Evolutionary conservation across 2,888 invertebrate genomes (phyloP).

Genomic region (Agrochola macilenta): DNA sequence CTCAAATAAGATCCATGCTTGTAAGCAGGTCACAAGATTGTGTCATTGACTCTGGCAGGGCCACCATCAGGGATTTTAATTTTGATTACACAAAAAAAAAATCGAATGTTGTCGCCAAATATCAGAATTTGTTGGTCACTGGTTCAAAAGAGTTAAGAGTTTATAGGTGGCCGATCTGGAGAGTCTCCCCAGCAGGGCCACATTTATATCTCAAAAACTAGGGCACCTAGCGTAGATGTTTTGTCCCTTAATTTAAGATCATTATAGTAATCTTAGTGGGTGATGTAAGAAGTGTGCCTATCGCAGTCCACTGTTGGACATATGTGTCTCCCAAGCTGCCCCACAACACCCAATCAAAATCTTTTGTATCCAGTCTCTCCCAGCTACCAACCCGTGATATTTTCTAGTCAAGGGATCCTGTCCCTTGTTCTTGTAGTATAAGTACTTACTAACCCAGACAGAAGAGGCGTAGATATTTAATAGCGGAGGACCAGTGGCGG

Average conservation of each 20-base stretch:
- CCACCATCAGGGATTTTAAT: too few relatives aligned
- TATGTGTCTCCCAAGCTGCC: background rate
- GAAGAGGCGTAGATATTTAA: background rate
- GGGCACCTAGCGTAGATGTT: too few relatives aligned
- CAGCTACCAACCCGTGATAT: background rate
- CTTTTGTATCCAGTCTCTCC: background rate
- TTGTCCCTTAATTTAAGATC: too few relatives aligned
- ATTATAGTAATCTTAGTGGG: background rate
- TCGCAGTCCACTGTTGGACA: background rate
- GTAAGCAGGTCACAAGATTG: background rate
- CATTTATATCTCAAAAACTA: too few relatives aligned
- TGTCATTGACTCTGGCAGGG: too few relatives aligned
- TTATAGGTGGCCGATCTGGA: too few relatives aligned
- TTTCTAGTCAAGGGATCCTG: background rate
- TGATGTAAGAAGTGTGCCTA: background rate
- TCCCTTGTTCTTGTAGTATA: background rate
- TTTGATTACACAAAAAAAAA: too few relatives aligned
- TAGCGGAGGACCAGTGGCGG: too few relatives aligned
- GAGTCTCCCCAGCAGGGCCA: too few relatives aligned
- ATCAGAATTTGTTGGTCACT: too few relatives aligned
- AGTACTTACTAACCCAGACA: background rate
- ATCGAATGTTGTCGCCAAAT: too few relatives aligned
- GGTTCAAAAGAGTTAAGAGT: too few relatives aligned
- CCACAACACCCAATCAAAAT: background rate
- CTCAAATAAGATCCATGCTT: background rate